Conservation (phyloP, 1,140 invertebrate species). For the Platyura marginata region DNA sequence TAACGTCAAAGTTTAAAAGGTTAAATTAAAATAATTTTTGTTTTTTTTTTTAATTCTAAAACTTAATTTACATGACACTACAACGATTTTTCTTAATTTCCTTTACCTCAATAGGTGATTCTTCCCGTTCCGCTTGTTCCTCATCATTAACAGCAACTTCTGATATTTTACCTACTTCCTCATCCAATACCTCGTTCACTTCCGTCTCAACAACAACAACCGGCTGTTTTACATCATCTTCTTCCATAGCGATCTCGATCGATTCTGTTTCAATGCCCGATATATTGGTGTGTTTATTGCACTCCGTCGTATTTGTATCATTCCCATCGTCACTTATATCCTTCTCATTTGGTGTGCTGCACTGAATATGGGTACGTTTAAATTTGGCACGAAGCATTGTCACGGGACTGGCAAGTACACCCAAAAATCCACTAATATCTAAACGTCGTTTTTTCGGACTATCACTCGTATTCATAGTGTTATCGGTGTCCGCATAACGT, state of each 20-base stretch:
- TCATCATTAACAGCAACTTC: not conserved
- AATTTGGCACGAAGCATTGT: conserved; percentile 10
- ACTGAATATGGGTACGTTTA: not conserved
- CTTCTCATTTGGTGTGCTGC: not conserved
- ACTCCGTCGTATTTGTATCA: too few species aligned
- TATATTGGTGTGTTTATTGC: not conserved
- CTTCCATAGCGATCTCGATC: not conserved
- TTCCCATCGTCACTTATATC: too few species aligned
- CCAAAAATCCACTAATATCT: conserved; percentile 12
- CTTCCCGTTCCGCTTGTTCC: not conserved
- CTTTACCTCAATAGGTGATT: not conserved
- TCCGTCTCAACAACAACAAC: too few species aligned
- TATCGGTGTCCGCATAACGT: conserved; percentile 10
- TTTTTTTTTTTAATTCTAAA: too few species aligned
- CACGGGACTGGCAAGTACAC: conserved; percentile 14
- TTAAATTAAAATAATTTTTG: too few species aligned
- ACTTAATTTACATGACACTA: not conserved
- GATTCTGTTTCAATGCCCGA: not conserved
- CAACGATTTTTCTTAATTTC: not conserved
- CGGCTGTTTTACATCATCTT: not conserved
- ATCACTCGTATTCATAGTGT: conserved; percentile 8
- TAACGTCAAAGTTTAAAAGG: too few species aligned
- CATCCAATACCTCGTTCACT: not conserved
- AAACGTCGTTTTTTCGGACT: conserved; percentile 19
- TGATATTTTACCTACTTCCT: not conserved